Evolutionary conservation across 2,797 vertebrate genomes (phyloP), one percentile per base, ranked within the genome.

Genomic region (Serranus cabrilla): DNA sequence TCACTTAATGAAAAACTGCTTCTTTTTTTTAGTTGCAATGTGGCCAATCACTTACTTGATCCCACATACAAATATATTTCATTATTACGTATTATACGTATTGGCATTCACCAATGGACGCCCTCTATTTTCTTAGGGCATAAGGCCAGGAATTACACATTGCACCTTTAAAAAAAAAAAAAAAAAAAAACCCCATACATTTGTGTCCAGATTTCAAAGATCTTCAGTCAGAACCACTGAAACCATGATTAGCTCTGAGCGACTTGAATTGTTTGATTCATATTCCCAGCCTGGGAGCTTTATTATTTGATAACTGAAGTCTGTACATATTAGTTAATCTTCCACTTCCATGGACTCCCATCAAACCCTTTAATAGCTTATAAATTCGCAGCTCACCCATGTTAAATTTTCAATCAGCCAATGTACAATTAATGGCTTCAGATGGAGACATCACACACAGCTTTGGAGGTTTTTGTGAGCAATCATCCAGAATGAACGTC

Each of bases 251-350:
- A 57, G 25, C 78, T 76, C 61, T 34, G 57, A 75, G 60, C 27
- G 39, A 78, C 49, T 62, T 34, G 23, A 50, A 65, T 55, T 67
- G 57, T 77, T 84, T 46, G 61, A 78, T 56, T 79, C 1, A 2
- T 77, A 74, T 65, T 71, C 77, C 62, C 74, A 55, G 66, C 39
- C 71, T 49, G 77, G 67, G 60, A 82, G 68, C 73, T 58, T 76
- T 80, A 74, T 61, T 78, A 83, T 81, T 82, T 77, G 80, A 88
- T 85, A 78, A 73, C 65, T 63, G 18, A 45, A 65, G 58, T 70
- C 69, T 77, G 47, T 70, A 60, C 45, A 57, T 76, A 59, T 75
- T 66, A 61, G 75, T 46, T 84, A 71, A 89, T 87, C 76, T 81
- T 43, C 31, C 62, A 20, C 12, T 61, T 72, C 75, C 67, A 57